Conservation (phyloP, 2,797 vertebrate species). For the Diceros bicornis region DNA sequence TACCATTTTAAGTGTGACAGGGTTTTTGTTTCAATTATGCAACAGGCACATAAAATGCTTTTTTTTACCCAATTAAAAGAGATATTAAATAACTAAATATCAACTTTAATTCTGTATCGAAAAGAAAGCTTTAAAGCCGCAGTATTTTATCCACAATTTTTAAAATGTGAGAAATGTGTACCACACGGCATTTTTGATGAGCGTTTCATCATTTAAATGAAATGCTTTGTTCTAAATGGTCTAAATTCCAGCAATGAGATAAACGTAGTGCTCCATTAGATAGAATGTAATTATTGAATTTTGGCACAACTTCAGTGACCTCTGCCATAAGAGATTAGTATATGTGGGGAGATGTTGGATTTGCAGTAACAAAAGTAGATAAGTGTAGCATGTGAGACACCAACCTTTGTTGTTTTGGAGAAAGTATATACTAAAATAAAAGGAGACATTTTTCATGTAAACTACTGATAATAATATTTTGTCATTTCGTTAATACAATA, state of each 20-base stretch:
- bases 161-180: slow-evolving; percentile 75
- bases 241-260: slow-evolving; percentile 86
- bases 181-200: slow-evolving; percentile 52
- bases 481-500: slow-evolving; percentile 80
- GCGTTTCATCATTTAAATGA: slow-evolving; percentile 81
- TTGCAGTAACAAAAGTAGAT: slow-evolving; percentile 85
- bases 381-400: slow-evolving; percentile 78
- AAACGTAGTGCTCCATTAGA: slow-evolving; percentile 85
- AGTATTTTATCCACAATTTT: slow-evolving; percentile 60
- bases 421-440: slow-evolving; percentile 78
- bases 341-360: slow-evolving; percentile 78
- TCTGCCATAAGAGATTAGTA: slow-evolving; percentile 87
- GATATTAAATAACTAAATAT: slow-evolving; percentile 69
- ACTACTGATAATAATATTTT: slow-evolving; percentile 81
- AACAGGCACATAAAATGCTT: slow-evolving; percentile 69
- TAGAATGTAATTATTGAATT: slow-evolving; percentile 86
- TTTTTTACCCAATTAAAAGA: neutral
- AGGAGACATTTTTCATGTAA: slow-evolving; percentile 77
- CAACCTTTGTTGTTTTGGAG: slow-evolving; percentile 79
- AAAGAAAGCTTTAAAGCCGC: slow-evolving; percentile 59
- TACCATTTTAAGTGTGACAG: slow-evolving; percentile 67
- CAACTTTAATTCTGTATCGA: slow-evolving; percentile 40
- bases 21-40: slow-evolving; percentile 71
- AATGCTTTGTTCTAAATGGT: slow-evolving; percentile 83
- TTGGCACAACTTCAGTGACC: slow-evolving; percentile 88